Conservation (phyloP, 2,113 vertebrate species). For the Nothocercus nigrocapillus region DNA sequence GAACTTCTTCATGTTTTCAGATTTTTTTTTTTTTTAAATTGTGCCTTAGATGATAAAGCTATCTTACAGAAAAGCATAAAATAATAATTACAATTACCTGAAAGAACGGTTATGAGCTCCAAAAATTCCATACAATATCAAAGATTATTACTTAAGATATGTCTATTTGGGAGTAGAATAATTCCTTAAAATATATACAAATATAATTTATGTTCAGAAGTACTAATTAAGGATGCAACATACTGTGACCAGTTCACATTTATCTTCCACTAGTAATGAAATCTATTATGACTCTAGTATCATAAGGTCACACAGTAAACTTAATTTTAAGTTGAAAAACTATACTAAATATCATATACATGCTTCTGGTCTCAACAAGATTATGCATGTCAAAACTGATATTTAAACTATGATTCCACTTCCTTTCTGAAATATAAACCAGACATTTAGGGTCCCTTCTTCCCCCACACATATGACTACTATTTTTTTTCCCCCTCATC, state of each 20-base stretch:
- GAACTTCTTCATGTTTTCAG: not conserved
- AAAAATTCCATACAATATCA: not conserved
- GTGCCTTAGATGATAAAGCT: not conserved
- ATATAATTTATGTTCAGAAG: not conserved
- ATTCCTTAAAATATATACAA: not conserved
- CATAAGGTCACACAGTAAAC: not conserved
- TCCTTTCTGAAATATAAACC: not conserved
- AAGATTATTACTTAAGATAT: not conserved
- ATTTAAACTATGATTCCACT: not conserved
- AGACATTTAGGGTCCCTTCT: not conserved
- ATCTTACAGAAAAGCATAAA: not conserved
- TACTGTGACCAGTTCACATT: fast-evolving
- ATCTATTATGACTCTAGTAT: not conserved
- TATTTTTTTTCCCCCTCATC: not conserved
- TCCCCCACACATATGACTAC: too few species aligned
- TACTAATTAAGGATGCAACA: not conserved
- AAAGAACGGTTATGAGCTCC: not conserved
- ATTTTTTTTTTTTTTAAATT: not conserved
- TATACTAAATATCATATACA: not conserved
- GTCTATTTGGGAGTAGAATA: not conserved
- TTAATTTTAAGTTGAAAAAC: not conserved
- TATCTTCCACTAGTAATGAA: not conserved
- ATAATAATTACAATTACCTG: not conserved
- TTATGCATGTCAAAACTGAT: not conserved
- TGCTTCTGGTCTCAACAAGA: not conserved